Evolutionary conservation across 2,797 vertebrate genomes (phyloP), one percentile per base, ranked within the genome.

Genomic region (Typhlichthys subterraneus): DNA sequence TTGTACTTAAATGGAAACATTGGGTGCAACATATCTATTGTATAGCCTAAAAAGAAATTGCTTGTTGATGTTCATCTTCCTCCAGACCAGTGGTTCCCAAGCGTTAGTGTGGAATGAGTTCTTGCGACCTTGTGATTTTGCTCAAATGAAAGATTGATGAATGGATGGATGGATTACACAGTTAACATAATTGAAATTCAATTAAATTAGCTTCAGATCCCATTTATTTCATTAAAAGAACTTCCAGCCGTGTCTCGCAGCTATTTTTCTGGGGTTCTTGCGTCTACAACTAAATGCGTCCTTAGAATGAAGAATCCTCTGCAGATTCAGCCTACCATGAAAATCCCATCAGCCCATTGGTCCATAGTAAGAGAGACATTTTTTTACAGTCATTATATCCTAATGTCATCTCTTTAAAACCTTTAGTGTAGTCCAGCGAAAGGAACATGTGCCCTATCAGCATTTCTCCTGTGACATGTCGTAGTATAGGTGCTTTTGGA

Each of bases 261-360:
- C 7, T 38, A 38, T 38, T 38, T 38, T 38, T 38, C 33, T 38
- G 33, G 33, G 33, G 8, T 38, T 38, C 33, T 38, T 38, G 33
- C 8, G 7, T 55, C 29, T 38, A 10, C 12, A 55, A 38, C 53
- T 38, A 38, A 38, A 38, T 38, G 33, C 33, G 33, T 38, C 8
- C 33, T 38, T 38, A 38, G 33, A 38, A 38, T 78, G 72, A 69
- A 3, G 53, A 82, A 77, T 75, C 67, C 79, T 67, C 80, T 64
- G 70, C 72, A 83, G 81, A 77, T 67, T 72, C 77, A 82, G 79
- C 72, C 67, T 78, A 79, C 73, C 82, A 82, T 83, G 70, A 84
- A 84, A 84, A 83, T 87, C 78, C 73, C 83, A 85, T 87, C 81
- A 85, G 74, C 77, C 54, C 72, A 70, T 75, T 82, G 81, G 79